Evolutionary conservation across 1,140 invertebrate species (phyloP), one percentile per base, ranked within the genome.

Genomic region (Caenorhabditis tropicalis): DNA sequence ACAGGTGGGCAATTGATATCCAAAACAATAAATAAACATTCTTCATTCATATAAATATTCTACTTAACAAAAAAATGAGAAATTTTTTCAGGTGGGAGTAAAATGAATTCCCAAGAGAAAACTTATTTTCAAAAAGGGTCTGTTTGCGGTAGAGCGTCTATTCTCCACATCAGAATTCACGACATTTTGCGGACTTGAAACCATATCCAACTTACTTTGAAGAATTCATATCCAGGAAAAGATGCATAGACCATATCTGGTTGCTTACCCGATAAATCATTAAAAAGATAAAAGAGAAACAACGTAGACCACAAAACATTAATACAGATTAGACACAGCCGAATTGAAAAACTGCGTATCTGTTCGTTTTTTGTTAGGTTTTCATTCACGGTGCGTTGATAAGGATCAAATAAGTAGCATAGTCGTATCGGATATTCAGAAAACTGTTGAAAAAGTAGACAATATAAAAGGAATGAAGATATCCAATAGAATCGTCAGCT

Each of bases 371-470:
- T 74, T 74, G 33, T 65, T 43, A 43, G 65, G 33, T 74, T 74
- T 74, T 74, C 36, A 10, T 9, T 36, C 31, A 65, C 65, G 29
- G 65, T 12, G 65, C 36, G 36, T 74, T 46, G 65, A 43, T 74
- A 43, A 43, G 33, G 36, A 74, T 74, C 65, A 10, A 21, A 74
- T 43, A 74, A 74, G 36, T 74, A 74, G 65, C 65, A 43, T 74
- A 43, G 36, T 1, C n/a, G 65, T 74, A 74, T 74, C 65, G 65
- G 65, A 74, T 74, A 36, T 74, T 74, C 3, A 24, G 65, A 74
- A 74, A 74, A 74, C 65, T 46, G 65, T 74, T 43, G 36, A 74
- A 74, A 74, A 74, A 74, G 36, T 46, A 6, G 24, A 15, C 65
- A 74, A 21, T 74, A 74, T 74, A 74, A 43, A 74, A 74, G 65